These are phyloP conservation scores for Apostichopus parvimensis DNA, from an alignment of 35 echinoderm and acorn worm species.

Conservation along the genomic window DNA sequence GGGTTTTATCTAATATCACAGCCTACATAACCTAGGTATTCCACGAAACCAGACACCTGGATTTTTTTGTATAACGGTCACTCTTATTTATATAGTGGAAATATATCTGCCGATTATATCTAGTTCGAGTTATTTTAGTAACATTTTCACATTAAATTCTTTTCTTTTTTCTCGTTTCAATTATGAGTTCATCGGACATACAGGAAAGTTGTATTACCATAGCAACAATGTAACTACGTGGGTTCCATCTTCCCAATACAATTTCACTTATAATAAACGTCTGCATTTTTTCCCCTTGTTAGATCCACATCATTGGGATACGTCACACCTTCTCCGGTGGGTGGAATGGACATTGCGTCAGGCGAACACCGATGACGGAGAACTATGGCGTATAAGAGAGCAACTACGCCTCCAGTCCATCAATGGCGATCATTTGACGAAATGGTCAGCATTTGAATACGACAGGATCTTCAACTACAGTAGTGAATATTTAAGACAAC, in stretches of 20 bases:
- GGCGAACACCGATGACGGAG: background rate
- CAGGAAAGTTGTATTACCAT: no score
- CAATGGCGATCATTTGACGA: constrained; percentile 17
- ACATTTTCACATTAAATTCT: no score
- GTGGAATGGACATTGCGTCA: constrained; percentile 8
- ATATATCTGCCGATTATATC: no score
- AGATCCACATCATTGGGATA: constrained; percentile 27
- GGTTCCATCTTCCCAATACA: background rate
- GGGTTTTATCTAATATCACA: background rate
- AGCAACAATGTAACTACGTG: no score
- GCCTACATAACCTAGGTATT: background rate
- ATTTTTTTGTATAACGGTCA: no score
- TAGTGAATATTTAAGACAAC: constrained; percentile 5
- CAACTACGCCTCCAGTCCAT: constrained; percentile 19
- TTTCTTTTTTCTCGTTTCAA: no score
- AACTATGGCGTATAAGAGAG: background rate
- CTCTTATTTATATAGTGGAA: no score
- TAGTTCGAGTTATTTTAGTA: no score
- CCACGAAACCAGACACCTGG: background rate
- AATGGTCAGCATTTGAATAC: constrained; percentile 33
- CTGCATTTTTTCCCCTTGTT: background rate
- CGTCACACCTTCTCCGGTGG: constrained; percentile 16
- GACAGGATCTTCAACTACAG: constrained; percentile 9
- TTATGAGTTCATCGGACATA: no score
- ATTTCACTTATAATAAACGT: background rate